phyloP scores from a whole-genome alignment of 2,888 invertebrate species.

The Alentia gelatinosa region DNA sequence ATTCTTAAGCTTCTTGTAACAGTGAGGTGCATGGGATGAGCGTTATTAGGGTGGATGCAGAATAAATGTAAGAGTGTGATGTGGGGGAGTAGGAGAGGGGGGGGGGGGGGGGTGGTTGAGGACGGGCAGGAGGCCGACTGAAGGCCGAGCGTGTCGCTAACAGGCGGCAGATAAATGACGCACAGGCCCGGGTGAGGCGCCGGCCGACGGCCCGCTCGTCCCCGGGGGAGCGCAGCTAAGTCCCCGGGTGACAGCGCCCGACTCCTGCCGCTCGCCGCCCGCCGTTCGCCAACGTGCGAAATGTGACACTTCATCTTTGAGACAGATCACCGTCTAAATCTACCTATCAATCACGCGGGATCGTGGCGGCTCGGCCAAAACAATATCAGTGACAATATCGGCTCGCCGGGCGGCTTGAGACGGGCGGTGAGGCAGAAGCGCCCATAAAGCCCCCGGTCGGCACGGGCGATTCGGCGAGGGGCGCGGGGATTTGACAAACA shows the following conservation, averaged over 20 bases:
- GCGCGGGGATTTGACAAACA: neutral
- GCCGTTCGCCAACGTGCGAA: slow-evolving; percentile 45
- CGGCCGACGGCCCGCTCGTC: neutral
- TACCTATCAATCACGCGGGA: slow-evolving; percentile 45
- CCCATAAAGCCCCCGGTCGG: slow-evolving; percentile 17
- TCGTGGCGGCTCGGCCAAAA: slow-evolving; percentile 30
- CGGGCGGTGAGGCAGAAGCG: neutral
- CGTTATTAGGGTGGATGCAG: too few relatives aligned
- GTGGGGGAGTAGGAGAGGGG: neutral
- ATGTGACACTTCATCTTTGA: slow-evolving; percentile 47
- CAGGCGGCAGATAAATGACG: slow-evolving; percentile 39
- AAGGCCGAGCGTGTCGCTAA: neutral
- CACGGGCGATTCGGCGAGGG: neutral
- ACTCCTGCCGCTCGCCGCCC: slow-evolving; percentile 19
- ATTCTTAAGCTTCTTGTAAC: too few relatives aligned
- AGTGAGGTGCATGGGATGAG: too few relatives aligned
- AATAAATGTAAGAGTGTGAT: neutral
- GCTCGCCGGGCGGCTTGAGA: neutral
- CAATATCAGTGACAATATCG: slow-evolving; percentile 51
- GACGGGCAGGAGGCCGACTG: neutral
- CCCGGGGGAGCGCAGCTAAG: slow-evolving; percentile 37
- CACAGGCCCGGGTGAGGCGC: neutral
- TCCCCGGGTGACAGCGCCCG: slow-evolving; percentile 48
- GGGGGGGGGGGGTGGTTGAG: neutral
- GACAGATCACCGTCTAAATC: slow-evolving; percentile 50